Base-by-base conservation (phyloP, 1,140 invertebrate species). In the Asobara japonica region DNA sequence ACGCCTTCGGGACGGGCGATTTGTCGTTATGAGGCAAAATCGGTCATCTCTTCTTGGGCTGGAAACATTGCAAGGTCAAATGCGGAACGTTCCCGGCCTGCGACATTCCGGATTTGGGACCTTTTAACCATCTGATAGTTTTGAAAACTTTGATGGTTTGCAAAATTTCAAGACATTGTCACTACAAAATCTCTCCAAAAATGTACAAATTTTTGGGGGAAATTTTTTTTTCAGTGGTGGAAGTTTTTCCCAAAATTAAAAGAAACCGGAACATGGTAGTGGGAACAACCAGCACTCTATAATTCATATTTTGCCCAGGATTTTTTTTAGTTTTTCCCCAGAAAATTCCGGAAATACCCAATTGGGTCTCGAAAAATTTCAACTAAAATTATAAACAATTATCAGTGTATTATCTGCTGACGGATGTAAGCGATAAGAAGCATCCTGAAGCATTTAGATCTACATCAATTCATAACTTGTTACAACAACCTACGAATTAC, bases 1-100 rank as follows among this genome's bases (percentile, higher is more conserved):
- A 82, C 78, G 78, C 77, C 76, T 71, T 45, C 73, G 80, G 76
- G 77, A 73, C 64, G 77, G 80, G 74, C 79, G 77, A 74, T 67
- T 76, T 72, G 73, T 69, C 66, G 72, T 77, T 79, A 82, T 65
- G 71, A 81, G 66, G 65, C 65, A 75, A 27, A 64, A 60, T 65
- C 64, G 72, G 67, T 73, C 76, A 61, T 71, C 22, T 56, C 38
- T 51, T 65, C 56, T 36, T 36, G 36, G 18, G 41, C 16, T 71
- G 60, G 0, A 62, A 62, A 62, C 30, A 30, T 31, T 31, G 1
- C 16, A 30, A 18, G 22, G 22, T 56, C 18, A 27, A 27, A 56
- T n/a, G n/a, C n/a, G n/a, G n/a, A n/a, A n/a, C n/a, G n/a, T n/a
- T n/a, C n/a, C n/a, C n/a, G n/a, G n/a, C n/a, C n/a, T n/a, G n/a